Conservation (phyloP, 1,140 invertebrate species). For the Harpegnathos saltator region DNA sequence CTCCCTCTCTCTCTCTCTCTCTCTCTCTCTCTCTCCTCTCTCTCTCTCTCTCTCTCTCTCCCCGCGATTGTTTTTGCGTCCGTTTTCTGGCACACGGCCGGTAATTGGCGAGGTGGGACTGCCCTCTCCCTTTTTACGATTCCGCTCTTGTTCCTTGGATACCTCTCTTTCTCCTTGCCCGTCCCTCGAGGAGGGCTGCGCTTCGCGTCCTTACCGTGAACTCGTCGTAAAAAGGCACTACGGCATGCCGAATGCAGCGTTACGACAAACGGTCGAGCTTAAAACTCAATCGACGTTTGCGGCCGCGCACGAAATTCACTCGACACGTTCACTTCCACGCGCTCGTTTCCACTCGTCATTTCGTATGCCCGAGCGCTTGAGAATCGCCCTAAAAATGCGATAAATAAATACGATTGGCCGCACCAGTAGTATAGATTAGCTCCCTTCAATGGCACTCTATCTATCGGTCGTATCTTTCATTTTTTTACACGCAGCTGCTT, state of each 20-base stretch:
- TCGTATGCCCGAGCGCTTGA: too few species aligned
- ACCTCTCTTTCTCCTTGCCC: background rate
- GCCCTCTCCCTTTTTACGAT: constrained; percentile 43
- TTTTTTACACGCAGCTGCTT: too few species aligned
- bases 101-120: constrained; percentile 62
- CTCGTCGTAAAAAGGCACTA: constrained; percentile 4
- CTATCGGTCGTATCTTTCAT: too few species aligned
- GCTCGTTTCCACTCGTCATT: too few species aligned
- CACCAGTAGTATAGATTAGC: too few species aligned
- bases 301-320: too few species aligned
- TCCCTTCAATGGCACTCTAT: too few species aligned
- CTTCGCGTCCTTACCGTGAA: background rate
- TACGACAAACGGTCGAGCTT: background rate
- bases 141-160: constrained; percentile 1
- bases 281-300: background rate
- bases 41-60: background rate
- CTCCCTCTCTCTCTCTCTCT: background rate
- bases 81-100: constrained; percentile 67
- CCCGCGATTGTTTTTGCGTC: constrained; percentile 67
- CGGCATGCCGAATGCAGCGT: background rate
- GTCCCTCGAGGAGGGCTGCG: constrained; percentile 1
- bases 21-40: background rate
- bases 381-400: too few species aligned
- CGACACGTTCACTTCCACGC: too few species aligned
- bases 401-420: too few species aligned